Base-by-base conservation (phyloP, 1,140 invertebrate species). In the Microplitis demolitor region DNA sequence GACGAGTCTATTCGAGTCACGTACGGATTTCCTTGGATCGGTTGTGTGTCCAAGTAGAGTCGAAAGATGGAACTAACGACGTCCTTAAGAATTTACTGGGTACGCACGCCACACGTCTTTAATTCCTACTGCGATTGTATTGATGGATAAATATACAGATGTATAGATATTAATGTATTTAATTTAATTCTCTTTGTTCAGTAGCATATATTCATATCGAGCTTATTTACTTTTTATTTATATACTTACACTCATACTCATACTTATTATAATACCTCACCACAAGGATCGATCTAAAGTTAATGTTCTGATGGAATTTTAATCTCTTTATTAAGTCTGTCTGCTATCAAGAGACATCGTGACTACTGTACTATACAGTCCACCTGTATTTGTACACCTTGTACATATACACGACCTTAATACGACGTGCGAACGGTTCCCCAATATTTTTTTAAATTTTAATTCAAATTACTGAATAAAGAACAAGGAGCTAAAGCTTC, bases 1-100 rank as follows among this genome's bases (percentile, higher is more conserved):
- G 63, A 50, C 63, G 50, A 24, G 14, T 50, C 37, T 66, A 66
- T 34, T 62, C 58, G 37, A 45, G 37, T 70, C 34, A 34, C 37
- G 68, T 61, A 50, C 37, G n/a, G n/a, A 62, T 37, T 64, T 64
- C 62, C 62, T 64, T 64, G 62, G 39, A 35, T 45, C 39, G 14
- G 34, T 45, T 16, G 37, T 39, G 4, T 64, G 24, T 64, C 37
- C 24, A 24, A 24, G 24, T 24, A 24, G 24, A 24, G 24, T 24
- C 24, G 24, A 24, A 24, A 24, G 62, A 45, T 64, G 37, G 13
- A n/a, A 24, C n/a, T 62, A 24, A 33, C 6, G 34, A 2, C 34
- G 13, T 62, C 16, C 3, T 14, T 8, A n/a, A 50, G 37, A 50
- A 50, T 64, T 24, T 51, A 31, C 39, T 64, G 35, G 16, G n/a